Evolutionary conservation across 2,113 vertebrate species (phyloP).

Genomic region (Gallinago jamesoni): DNA sequence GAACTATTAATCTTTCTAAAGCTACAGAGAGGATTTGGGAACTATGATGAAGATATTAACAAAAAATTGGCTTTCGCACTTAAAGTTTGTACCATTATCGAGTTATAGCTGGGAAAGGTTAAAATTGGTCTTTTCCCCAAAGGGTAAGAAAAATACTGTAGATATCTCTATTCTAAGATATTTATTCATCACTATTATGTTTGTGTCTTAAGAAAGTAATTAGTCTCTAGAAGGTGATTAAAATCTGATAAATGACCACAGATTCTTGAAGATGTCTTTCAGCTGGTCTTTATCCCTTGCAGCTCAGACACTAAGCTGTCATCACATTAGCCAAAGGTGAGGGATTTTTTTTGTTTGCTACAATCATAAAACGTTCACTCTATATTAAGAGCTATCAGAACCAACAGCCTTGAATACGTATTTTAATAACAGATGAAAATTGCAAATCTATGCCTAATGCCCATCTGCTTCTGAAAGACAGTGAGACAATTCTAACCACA

Average conservation of each 20-base stretch:
- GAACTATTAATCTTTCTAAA: neutral
- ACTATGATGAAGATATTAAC: neutral
- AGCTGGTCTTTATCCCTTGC: constrained; percentile 19
- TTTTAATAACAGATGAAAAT: constrained; percentile 62
- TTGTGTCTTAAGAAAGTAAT: constrained; percentile 9
- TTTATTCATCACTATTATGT: neutral
- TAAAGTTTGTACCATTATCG: neutral
- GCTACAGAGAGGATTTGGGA: neutral
- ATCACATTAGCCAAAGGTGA: constrained; percentile 46
- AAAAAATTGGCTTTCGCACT: neutral
- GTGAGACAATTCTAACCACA: constrained; percentile 32
- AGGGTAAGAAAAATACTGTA: neutral
- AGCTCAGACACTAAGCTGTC: constrained; percentile 56
- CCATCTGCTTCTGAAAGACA: constrained; percentile 52
- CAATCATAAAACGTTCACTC: constrained; percentile 54
- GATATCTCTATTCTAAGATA: neutral
- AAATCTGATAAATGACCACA: neutral
- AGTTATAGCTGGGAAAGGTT: neutral
- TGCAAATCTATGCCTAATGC: constrained; percentile 24
- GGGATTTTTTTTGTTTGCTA: constrained; percentile 43
- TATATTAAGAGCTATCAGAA: constrained; percentile 48
- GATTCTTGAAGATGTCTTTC: constrained; percentile 29
- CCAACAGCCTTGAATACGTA: constrained; percentile 25
- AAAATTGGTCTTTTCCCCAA: neutral
- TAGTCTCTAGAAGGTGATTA: constrained; percentile 31